Conservation (phyloP, 2,888 invertebrate genomes). For the Oligia strigilis region DNA sequence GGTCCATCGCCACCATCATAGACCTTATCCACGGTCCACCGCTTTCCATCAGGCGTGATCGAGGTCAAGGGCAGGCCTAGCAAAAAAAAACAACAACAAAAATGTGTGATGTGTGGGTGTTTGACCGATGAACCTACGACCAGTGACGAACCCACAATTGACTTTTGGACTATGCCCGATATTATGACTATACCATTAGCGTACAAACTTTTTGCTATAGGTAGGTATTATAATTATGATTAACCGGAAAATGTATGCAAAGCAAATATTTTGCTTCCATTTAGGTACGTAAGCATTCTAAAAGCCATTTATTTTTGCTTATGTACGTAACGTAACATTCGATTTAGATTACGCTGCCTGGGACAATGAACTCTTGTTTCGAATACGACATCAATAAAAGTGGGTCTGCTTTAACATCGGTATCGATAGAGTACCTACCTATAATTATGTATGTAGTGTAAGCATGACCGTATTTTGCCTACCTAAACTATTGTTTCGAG, state of each 20-base stretch:
- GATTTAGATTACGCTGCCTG: constrained; percentile 39
- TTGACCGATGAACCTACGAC: constrained; percentile 1
- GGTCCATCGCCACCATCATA: not conserved
- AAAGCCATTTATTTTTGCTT: constrained; percentile 33
- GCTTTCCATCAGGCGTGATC: not conserved
- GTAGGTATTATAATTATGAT: not conserved
- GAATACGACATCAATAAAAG: constrained; percentile 51
- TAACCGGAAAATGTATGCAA: constrained; percentile 7
- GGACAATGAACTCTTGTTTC: constrained; percentile 61
- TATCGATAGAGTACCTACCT: not conserved
- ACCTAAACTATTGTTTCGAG: constrained; percentile 48
- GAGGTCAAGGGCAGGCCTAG: not conserved
- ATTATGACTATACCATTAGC: not conserved
- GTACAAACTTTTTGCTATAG: constrained; percentile 2
- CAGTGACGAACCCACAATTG: not conserved
- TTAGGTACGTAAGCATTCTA: constrained; percentile 1
- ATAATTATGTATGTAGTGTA: constrained; percentile 27
- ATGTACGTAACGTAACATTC: constrained; percentile 16
- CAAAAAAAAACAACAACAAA: not conserved
- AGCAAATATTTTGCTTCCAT: constrained; percentile 11
- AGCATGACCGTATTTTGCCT: constrained; percentile 13
- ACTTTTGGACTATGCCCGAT: constrained; percentile 18
- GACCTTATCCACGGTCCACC: not conserved
- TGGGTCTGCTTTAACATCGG: constrained; percentile 34
- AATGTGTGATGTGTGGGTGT: not conserved